Evolutionary conservation across 2,888 invertebrate genomes (phyloP), one percentile per base, ranked within the genome.

Genomic region (Agrotis segetum): DNA sequence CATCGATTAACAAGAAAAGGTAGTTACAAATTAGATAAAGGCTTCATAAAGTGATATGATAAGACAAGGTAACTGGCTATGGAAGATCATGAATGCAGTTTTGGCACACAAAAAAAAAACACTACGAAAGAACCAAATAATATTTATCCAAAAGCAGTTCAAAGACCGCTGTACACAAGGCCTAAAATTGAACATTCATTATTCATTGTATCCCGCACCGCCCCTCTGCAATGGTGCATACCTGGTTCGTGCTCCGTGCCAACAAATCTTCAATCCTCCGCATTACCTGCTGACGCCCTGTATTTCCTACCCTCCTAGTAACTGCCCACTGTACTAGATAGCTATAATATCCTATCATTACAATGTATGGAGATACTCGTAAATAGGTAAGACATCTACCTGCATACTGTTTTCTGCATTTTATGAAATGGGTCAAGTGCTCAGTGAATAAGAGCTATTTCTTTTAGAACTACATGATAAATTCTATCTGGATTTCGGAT

Each of bases 231-330:
- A 29, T 79, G 53, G 65, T 62, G 78, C 78, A 75, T 63, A 68
- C 64, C 61, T 52, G 59, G 69, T 74, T 62, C 77, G 77, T 74
- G 78, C 53, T 14, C 40, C 19, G 65, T 79, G 79, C 76, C 79
- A 75, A 81, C 72, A 60, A 83, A 83, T 79, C 78, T 77, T 74
- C 53, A 67, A 50, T 74, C 53, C 61, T 46, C 77, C 44, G 77
- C 76, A 79, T 56, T 73, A 72, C 74, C 66, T 77, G 68, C 67
- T 71, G 71, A 74, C 77, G 77, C 67, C 67, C 65, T 62, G 53
- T 72, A 69, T 71, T 61, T 68, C 63, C 67, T 29, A 40, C 61
- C 24, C 34, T 66, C 59, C 44, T 63, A 44, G 29, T 44, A n/a
- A 49, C 66, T 66, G 47, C 34, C 50, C 47, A 49, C 47, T 21